Evolutionary conservation across 1,140 invertebrate genomes (phyloP).

Genomic region (Danaus plexippus): DNA sequence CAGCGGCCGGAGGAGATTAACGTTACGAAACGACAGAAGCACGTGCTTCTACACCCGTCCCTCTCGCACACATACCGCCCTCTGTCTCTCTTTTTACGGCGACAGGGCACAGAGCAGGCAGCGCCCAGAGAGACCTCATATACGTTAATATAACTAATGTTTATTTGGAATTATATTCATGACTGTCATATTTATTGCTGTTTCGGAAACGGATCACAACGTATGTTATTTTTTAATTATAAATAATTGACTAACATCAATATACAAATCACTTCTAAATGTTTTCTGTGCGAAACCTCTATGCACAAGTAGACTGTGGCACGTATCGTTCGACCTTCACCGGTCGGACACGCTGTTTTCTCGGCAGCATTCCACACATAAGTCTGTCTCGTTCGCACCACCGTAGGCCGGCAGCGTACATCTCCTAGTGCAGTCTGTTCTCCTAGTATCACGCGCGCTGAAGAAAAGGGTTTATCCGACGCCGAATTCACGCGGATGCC

Average conservation of each 20-base stretch:
- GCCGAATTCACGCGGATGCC: conserved; percentile 49
- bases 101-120: too few relatives aligned
- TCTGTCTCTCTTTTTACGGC: conserved; percentile 24
- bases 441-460: conserved; percentile 70
- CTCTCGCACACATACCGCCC: conserved; percentile 28
- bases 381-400: conserved; percentile 46
- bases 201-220: too few relatives aligned
- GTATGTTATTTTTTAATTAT: too few relatives aligned
- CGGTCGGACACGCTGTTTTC: conserved; percentile 33
- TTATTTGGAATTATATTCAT: too few relatives aligned
- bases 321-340: conserved; percentile 66
- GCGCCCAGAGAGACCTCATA: too few relatives aligned
- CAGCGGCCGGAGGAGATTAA: conserved; percentile 53
- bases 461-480: conserved; percentile 72
- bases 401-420: conserved; percentile 31
- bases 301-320: conserved; percentile 36
- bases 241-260: too few relatives aligned
- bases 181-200: too few relatives aligned
- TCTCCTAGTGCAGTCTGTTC: conserved; percentile 47
- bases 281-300: conserved; percentile 15
- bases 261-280: background rate
- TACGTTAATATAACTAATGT: too few relatives aligned
- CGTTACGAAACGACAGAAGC: conserved; percentile 56
- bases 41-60: conserved; percentile 52
- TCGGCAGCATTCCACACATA: conserved; percentile 54